Base-by-base conservation (phyloP, 2,113 vertebrate genomes). In the Excalfactoria chinensis region DNA sequence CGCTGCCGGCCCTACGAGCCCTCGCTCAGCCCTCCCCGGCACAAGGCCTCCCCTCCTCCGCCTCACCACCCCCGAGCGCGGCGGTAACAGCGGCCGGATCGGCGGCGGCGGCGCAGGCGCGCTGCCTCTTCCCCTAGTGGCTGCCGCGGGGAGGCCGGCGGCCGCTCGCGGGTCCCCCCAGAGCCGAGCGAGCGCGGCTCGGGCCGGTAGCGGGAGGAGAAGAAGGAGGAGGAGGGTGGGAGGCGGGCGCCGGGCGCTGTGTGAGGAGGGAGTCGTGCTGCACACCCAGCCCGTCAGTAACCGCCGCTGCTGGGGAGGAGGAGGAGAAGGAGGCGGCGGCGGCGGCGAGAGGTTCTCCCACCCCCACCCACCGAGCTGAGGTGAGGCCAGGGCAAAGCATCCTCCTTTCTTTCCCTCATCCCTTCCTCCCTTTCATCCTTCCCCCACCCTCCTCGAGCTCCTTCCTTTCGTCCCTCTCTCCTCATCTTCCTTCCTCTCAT, bases 351-450 rank as follows among this genome's bases (percentile, higher is more conserved):
- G 84, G 67, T 93, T 93, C 89, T 92, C 84, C 84, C 73, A 73
- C 84, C 87, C 92, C 89, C 94, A 77, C 93, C 87, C 93, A 88
- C 74, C 91, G 83, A 83, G 90, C 95, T 32, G 95, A 97, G 95
- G 95, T 96, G 96, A 96, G 94, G 93, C 95, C 92, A 46, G 92
- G 94, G 91, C 90, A 86, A 20, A 94, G 95, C 96, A 93, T 89
- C 95, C 63, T 95, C 90, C 82, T 90, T 89, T 92, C 88, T 90
- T 93, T 79, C 84, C 91, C 74, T 76, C 87, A 70, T 86, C 92
- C 69, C 49, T 89, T 87, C 63, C 73, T 80, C 60, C 70, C 56
- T 86, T 91, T 69, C 91, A 72, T 88, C 88, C 84, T 53, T 53
- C 44, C 73, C 32, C 18, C 5, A 23, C 48, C 26, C 41, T 32